Percentiles rank a stretch among this genome's conserved stretches.
Conservation (phyloP, 2,888 invertebrate species). For the Lochmaea crataegi region DNA sequence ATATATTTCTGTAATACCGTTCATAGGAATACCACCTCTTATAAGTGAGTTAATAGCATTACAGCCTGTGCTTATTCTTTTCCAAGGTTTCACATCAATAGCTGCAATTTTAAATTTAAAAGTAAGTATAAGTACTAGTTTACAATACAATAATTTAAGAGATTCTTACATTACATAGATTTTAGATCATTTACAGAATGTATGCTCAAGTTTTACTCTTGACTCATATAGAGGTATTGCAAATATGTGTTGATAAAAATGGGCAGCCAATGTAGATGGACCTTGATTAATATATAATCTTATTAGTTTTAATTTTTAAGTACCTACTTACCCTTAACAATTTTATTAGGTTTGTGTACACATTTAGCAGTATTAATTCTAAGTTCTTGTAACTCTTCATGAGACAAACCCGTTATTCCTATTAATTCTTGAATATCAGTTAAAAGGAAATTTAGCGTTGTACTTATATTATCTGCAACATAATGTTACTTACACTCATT, state of each 20-base stretch:
- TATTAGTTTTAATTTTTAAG: no score
- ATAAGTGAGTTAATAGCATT: constrained; percentile 70
- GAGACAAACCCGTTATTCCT: constrained; percentile 17
- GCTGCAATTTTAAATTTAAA: constrained; percentile 42
- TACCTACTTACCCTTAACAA: constrained; percentile 28
- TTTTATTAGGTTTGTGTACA: constrained; percentile 26
- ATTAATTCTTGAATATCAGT: constrained; percentile 14
- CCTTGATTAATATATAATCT: no score
- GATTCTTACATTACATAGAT: no score
- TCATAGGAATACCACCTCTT: constrained; percentile 75
- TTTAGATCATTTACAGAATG: no score
- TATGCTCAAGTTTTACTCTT: no score
- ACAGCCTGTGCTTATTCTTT: constrained; percentile 70
- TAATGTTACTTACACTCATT: neutral
- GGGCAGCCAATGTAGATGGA: no score
- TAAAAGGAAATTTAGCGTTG: constrained; percentile 18
- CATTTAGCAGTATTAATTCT: constrained; percentile 23
- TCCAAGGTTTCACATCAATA: constrained; percentile 48
- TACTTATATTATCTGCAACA: constrained; percentile 24
- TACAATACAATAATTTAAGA: no score
- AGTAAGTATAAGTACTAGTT: no score
- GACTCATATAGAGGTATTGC: no score
- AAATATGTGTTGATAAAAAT: no score
- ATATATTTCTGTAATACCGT: constrained; percentile 80
- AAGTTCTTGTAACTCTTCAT: constrained; percentile 26